Evolutionary conservation across 2,797 vertebrate genomes (phyloP).

Genomic region (Enteromius paludinosus): DNA sequence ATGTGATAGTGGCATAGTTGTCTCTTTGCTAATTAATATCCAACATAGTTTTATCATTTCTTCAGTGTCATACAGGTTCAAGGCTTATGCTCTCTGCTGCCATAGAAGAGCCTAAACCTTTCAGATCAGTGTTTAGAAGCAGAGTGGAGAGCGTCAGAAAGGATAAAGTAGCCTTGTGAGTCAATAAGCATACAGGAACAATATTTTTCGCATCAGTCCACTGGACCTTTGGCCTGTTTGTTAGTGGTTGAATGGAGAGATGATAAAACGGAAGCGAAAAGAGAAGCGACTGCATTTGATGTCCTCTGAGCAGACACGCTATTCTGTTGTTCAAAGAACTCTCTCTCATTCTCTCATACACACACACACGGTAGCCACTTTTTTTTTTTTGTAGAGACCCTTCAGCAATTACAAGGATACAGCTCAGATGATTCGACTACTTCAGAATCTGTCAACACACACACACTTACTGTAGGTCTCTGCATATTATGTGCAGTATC

Average conservation of each 20-base stretch:
- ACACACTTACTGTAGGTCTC: not conserved
- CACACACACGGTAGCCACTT: constrained; percentile 10
- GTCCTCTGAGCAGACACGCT: constrained; percentile 34
- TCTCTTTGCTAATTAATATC: not conserved
- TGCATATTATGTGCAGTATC: constrained; percentile 18
- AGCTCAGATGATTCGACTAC: constrained; percentile 5
- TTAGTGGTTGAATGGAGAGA: constrained; percentile 12
- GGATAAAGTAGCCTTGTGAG: constrained; percentile 3
- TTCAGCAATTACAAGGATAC: constrained; percentile 23
- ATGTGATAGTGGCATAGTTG: not conserved
- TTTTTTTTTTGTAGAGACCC: constrained; percentile 32
- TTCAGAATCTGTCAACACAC: constrained; percentile 20
- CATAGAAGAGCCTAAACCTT: constrained; percentile 19
- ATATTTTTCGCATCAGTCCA: constrained; percentile 29
- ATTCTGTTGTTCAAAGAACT: constrained; percentile 54
- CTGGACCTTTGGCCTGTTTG: constrained; percentile 36
- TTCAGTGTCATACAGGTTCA: not conserved
- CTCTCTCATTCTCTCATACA: constrained; percentile 20
- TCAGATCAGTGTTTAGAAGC: not conserved
- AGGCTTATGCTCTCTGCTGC: not conserved
- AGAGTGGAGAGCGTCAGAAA: constrained; percentile 10
- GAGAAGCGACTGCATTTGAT: constrained; percentile 45
- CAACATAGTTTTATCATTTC: not conserved
- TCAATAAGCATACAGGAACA: constrained; percentile 35
- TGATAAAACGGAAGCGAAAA: constrained; percentile 16